Conservation (phyloP, 2,888 invertebrate species). For the Matsumyia berberina region DNA sequence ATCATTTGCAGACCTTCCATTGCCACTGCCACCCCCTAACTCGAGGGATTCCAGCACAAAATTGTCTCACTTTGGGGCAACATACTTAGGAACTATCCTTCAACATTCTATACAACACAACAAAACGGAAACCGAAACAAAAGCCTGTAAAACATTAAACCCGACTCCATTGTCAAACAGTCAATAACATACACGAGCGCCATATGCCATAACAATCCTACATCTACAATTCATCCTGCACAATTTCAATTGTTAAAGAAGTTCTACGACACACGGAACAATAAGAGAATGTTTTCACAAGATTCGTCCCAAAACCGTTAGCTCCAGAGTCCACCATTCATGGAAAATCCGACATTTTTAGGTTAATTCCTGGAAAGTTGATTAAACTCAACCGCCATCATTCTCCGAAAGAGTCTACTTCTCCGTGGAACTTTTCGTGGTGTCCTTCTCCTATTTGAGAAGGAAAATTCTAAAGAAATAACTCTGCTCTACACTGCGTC, state of each 20-base stretch:
- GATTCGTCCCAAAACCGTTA: constrained; percentile 35
- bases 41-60: no score
- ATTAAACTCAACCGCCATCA: constrained; percentile 34
- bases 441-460: constrained; percentile 20
- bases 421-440: constrained; percentile 24
- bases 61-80: no score
- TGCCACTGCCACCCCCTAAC: no score
- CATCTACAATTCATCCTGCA: not conserved
- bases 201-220: not conserved
- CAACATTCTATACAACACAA: not conserved
- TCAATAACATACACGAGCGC: not conserved
- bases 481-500: not conserved
- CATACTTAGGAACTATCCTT: no score
- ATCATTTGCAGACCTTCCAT: no score
- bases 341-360: constrained; percentile 53
- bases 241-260: constrained; percentile 18
- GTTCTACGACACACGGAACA: constrained; percentile 7
- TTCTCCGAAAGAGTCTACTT: not conserved
- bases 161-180: not conserved
- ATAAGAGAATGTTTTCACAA: constrained; percentile 19
- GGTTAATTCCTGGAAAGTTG: constrained; percentile 63
- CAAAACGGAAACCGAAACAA: constrained; percentile 6
- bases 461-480: not conserved
- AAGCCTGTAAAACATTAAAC: not conserved
- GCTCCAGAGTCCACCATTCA: constrained; percentile 23